Base-by-base conservation (phyloP, 53 echinoderm and acorn worm species). In the Astropecten irregularis region DNA sequence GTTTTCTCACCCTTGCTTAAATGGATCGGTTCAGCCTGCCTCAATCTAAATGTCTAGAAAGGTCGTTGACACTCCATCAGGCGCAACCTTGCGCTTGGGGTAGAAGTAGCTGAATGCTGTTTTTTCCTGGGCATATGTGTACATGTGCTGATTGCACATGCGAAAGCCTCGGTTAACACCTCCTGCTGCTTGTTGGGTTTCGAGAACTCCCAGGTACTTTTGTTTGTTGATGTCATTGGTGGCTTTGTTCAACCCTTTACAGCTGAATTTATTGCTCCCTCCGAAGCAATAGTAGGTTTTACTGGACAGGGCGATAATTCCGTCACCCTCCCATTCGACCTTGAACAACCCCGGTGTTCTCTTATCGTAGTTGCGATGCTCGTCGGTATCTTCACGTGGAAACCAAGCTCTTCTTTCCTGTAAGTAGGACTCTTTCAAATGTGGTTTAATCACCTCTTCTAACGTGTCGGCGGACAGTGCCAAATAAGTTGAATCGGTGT, bases 201-300 rank as follows among this genome's bases (percentile, higher is more conserved):
- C 10, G 2, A 86, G 73, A 23, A 92, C 89, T 11, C 77, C 46
- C 22, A 67, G 36, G 18, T 81, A 84, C 2, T 19, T 68, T 16
- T 76, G 26, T 39, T 88, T 69, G 18, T 36, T 73, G 31, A 85
- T 85, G 32, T 73, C 54, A 40, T 89, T 85, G 37, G 42, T 49
- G 26, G 40, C 82, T 61, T 92, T 92, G 69, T 76, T 89, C 44
- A 89, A 32, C 20, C 92, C 89, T 56, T 89, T 92, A 65, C 92
- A 82, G 68, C 92, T 92, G 53, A 86, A 82, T 39, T 92, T 92
- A 48, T 85, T 77, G 15, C 13, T 48, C 27, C 1, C 33, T 4
- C 82, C 83, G 37, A 82, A 86, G 62, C 89, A 86, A 52, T 85
- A 92, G 29, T 88, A 92, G 4, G 84, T 92, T 71, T 92, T 92